phyloP scores from a whole-genome alignment of 2,888 invertebrate species.

The Anorthoa munda region DNA sequence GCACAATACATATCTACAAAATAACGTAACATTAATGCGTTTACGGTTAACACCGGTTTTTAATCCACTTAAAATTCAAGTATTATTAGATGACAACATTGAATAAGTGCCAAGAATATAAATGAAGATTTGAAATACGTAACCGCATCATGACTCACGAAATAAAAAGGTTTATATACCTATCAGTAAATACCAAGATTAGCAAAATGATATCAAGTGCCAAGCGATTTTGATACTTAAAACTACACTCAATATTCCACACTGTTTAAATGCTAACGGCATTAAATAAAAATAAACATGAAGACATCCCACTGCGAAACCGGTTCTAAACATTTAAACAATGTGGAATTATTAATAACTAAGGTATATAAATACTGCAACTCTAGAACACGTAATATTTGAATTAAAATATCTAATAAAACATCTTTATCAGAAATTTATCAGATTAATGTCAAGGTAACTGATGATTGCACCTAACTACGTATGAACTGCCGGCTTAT shows the following conservation, averaged over 20 bases:
- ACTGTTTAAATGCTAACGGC: conserved; percentile 67
- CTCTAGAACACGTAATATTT: conserved; percentile 23
- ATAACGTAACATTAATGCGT: background rate
- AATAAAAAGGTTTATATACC: conserved; percentile 1
- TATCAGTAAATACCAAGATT: conserved; percentile 26
- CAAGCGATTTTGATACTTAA: background rate
- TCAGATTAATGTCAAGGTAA: conserved; percentile 54
- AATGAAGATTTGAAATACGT: conserved; percentile 9
- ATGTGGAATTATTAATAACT: conserved; percentile 72
- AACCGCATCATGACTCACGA: conserved; percentile 29
- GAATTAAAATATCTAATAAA: conserved; percentile 43
- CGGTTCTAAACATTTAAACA: conserved; percentile 71
- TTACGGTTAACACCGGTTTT: conserved; percentile 13
- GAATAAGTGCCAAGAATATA: conserved; percentile 1
- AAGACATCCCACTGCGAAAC: conserved; percentile 81
- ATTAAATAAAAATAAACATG: conserved; percentile 34
- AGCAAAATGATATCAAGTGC: conserved; percentile 9
- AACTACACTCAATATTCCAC: conserved; percentile 65
- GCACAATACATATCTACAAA: conserved; percentile 6
- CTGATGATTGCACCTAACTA: conserved; percentile 36
- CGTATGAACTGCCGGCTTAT: conserved; percentile 7
- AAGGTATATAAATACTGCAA: conserved; percentile 9
- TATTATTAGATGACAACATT: conserved; percentile 3
- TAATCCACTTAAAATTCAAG: background rate
- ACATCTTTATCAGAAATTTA: conserved; percentile 48